Conservation (phyloP, 2,113 vertebrate genomes). For the Motacilla alba region DNA sequence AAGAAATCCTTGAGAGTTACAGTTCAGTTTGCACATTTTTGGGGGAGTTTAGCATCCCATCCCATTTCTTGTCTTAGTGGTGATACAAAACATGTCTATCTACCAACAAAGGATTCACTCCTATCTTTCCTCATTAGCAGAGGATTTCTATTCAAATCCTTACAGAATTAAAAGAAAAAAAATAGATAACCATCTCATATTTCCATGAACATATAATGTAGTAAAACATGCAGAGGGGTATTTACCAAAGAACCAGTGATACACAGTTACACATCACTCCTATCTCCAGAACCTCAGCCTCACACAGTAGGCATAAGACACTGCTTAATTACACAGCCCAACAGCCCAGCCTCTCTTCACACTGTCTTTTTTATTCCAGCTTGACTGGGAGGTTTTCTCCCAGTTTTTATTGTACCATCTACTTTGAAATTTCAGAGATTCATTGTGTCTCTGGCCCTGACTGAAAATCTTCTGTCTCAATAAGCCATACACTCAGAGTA, state of each 20-base stretch:
- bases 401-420: not conserved
- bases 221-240: not conserved
- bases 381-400: not conserved
- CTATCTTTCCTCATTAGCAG: not conserved
- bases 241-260: not conserved
- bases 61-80: not conserved
- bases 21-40: not conserved
- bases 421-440: not conserved
- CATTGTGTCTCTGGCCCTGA: not conserved
- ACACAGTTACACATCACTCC: not conserved
- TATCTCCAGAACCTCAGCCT: not conserved
- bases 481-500: not conserved
- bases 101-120: not conserved
- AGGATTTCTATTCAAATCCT: not conserved
- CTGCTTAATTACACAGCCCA: not conserved
- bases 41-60: not conserved
- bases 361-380: not conserved
- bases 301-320: not conserved
- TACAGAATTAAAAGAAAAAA: not conserved
- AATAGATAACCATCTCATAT: not conserved
- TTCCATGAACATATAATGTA: not conserved
- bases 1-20: not conserved
- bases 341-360: not conserved
- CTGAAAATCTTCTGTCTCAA: not conserved
- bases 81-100: not conserved